A percentile compares a stretch with the other conserved stretches of the same genome.
Evolutionary conservation across 1,140 invertebrate genomes (phyloP).

Genomic region (Lasaia peninsularis): DNA sequence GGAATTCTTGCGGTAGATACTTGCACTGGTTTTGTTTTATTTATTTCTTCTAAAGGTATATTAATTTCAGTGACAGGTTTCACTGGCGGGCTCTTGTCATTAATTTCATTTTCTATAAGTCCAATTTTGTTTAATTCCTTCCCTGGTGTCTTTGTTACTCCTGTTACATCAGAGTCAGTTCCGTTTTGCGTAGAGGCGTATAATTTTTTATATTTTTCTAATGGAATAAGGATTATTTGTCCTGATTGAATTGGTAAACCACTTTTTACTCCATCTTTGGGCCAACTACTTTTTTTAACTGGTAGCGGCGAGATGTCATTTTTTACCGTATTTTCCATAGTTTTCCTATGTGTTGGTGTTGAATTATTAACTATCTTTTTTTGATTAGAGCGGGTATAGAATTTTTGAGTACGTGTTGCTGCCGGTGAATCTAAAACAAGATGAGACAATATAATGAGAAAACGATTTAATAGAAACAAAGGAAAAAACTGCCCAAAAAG

Average conservation of each 20-base stretch:
- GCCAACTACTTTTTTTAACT: not conserved
- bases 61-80: not conserved
- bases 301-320: no score
- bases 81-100: not conserved
- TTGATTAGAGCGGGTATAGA: no score
- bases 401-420: no score
- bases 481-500: no score
- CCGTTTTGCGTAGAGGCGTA: not conserved
- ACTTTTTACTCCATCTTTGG: not conserved
- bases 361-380: no score
- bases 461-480: no score
- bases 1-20: not conserved
- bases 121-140: not conserved
- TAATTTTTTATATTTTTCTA: slow-evolving; percentile 4
- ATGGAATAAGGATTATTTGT: not conserved
- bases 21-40: not conserved
- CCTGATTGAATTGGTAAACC: no score
- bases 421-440: no score
- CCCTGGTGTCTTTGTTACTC: not conserved
- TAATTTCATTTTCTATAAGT: not conserved
- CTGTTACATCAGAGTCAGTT: not conserved
- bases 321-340: no score
- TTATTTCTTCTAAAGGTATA: not conserved
- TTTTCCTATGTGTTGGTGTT: no score
- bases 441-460: no score